Evolutionary conservation across 2,797 vertebrate genomes (phyloP), one percentile per base, ranked within the genome.

Genomic region (Pipistrellus nathusii): DNA sequence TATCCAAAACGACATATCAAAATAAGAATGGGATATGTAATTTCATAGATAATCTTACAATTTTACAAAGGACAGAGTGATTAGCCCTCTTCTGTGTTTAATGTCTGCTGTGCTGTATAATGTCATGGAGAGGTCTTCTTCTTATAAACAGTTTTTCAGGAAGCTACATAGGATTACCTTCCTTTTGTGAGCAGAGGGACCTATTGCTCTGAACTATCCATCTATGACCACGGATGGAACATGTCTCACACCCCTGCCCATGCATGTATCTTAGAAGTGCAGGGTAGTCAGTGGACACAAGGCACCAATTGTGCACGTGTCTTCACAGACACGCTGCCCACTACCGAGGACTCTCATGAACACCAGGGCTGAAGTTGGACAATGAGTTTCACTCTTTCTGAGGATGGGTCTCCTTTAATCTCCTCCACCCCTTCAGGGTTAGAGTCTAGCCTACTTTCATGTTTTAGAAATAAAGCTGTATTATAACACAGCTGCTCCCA

Each of bases 141-240:
- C 51, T 85, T 53, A 27, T 32, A 71, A 83, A 20, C 48, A 2
- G 5, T 77, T 71, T 94, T 62, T 32, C 25, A 25, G 76, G 53
- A 68, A 69, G 41, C 10, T 69, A 2, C 6, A 44, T n/a, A 27
- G 23, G 18, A 80, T 64, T 77, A 41, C 13, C 51, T 73, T 66
- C 88, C 18, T 66, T 53, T 17, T 81, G 32, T 53, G 30, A 82
- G 21, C 44, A 76, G 78, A 73, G n/a, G 20, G n/a, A 62, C 20
- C n/a, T 5, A 3, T 71, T 93, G 80, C 64, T 91, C 68, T 88
- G 55, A 80, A 88, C 64, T 75, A 14, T 68, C n/a, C 71, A 2
- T 18, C 17, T 8, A 0, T 41, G 17, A 20, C 11, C n/a, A 41
- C 1, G n/a, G 17, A 27, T n/a, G 11, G 2, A 0, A 0, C 23